Evolutionary conservation across 2,888 invertebrate species (phyloP), one percentile per base, ranked within the genome.

Genomic region (Eristalis pertinax): DNA sequence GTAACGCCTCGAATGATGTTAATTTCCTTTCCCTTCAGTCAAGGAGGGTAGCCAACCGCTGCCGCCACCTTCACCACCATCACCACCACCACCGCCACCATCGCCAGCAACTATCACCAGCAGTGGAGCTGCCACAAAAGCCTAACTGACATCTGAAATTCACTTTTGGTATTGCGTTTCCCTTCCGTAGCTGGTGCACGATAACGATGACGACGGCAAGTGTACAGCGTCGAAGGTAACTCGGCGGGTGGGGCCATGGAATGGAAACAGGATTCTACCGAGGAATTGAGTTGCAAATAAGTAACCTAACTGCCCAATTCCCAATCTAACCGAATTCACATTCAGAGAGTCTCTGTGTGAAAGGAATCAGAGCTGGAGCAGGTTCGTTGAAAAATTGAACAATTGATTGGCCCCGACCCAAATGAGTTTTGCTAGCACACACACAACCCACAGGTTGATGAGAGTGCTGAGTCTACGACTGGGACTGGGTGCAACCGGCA

Each of bases 221-320:
- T n/a, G 19, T 19, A 63, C 41, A 79, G 22, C 5, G 5, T 19
- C 35, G 41, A 35, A 5, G 41, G 10, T 4, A 22, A 70, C 32
- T 11, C 22, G 56, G 1, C 32, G 32, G 32, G 1, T 10, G 19
- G 62, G 4, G n/a, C n/a, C n/a, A n/a, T n/a, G n/a, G 4, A 22
- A 43, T 60, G n/a, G 62, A 19, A 24, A 43, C 63, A 63, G 26
- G 15, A 26, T 15, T 15, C 15, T 26, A 29, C 35, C 35, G 32
- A 63, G 67, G 64, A 69, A 64, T 26, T 60, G 75, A 41, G 64
- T 38, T 60, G 73, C 74, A 78, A 78, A 78, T 82, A 82, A 75
- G 81, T 82, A 86, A 86, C 77, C 86, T 78, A 86, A 86, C 82
- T 78, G 78, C 70, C 86, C 86, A 86, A 86, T 83, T 86, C 58